Base-by-base conservation (phyloP, 2,888 invertebrate species). In the Carterocephalus palaemon region DNA sequence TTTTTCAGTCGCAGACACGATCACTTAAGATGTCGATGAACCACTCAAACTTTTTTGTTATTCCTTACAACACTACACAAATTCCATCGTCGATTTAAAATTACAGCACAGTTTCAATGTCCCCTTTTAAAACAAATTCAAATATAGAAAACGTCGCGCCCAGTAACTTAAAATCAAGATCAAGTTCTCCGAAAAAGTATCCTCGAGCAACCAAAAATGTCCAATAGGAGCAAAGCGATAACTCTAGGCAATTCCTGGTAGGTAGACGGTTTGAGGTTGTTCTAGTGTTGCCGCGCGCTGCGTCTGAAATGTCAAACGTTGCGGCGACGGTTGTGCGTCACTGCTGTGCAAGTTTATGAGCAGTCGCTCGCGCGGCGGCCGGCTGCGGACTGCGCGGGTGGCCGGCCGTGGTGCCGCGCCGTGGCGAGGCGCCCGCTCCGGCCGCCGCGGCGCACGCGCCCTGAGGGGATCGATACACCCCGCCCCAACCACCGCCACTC, bases 381-480 rank as follows among this genome's bases (percentile, higher is more conserved):
- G 73, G 75, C 76, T 76, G 81, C 80, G 75, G 76, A 84, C 83
- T 82, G 82, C 80, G 82, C 81, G 78, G 71, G 68, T 54, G 57
- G 37, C 50, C 47, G 57, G 37, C 50, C 47, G 49, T 39, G 54
- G 50, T 54, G 46, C 42, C 34, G 34, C 19, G 47, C 46, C 51
- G 48, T 55, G 63, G 72, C 72, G 70, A 67, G 69, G 70, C 67
- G 68, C 67, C 67, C 67, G 67, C 67, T 61, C 68, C 64, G n/a
- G 57, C 64, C 60, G 62, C 65, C 68, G 67, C 65, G 52, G 75
- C 82, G 83, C 83, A 82, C 72, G 84, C 84, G 83, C 82, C 79
- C 68, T 64, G 66, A 69, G 56, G 67, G 69, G 82, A 85, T 85
- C 85, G 79, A 85, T 85, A 85, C 84, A 70, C 84, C 83, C 82